Conservation (phyloP, 2,888 invertebrate genomes). For the Sialis fuliginosa region DNA sequence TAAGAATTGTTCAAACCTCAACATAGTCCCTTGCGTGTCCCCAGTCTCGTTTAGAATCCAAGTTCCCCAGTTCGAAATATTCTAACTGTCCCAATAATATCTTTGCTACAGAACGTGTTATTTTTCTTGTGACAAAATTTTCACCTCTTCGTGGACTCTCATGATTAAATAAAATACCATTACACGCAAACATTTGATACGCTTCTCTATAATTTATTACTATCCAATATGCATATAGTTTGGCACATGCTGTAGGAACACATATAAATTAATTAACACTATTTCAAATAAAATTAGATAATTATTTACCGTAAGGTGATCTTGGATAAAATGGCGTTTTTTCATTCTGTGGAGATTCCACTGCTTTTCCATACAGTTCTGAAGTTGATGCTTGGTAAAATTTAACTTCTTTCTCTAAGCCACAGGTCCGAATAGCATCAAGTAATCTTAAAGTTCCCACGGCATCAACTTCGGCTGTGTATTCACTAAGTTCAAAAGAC, state of each 20-base stretch:
- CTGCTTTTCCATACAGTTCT: slow-evolving; percentile 85
- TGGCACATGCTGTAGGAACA: slow-evolving; percentile 62
- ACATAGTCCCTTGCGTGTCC: slow-evolving; percentile 94
- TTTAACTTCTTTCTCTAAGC: slow-evolving; percentile 57
- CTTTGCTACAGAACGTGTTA: slow-evolving; percentile 94
- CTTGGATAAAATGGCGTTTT: slow-evolving; percentile 91
- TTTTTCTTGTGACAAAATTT: slow-evolving; percentile 96
- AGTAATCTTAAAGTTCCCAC: slow-evolving; percentile 81
- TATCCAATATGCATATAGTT: slow-evolving; percentile 93
- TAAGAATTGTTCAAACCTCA: slow-evolving; percentile 37
- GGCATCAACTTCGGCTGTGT: slow-evolving; percentile 95
- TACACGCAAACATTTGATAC: slow-evolving; percentile 88
- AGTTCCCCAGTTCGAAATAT: slow-evolving; percentile 75
- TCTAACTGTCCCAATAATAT: slow-evolving; percentile 78
- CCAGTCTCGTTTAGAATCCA: slow-evolving; percentile 96
- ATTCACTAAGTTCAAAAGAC: slow-evolving; percentile 96
- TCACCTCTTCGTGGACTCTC: slow-evolving; percentile 92
- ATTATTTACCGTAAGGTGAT: slow-evolving; percentile 75
- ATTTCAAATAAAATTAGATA: neutral
- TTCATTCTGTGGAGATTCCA: slow-evolving; percentile 84
- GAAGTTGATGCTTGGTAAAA: slow-evolving; percentile 96
- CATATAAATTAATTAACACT: neutral
- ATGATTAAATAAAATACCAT: slow-evolving; percentile 92
- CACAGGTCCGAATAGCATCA: slow-evolving; percentile 82
- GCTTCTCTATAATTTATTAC: slow-evolving; percentile 91